Evolutionary conservation across 2,888 invertebrate genomes (phyloP), one percentile per base, ranked within the genome.

Genomic region (Ypsolopha scabrella): DNA sequence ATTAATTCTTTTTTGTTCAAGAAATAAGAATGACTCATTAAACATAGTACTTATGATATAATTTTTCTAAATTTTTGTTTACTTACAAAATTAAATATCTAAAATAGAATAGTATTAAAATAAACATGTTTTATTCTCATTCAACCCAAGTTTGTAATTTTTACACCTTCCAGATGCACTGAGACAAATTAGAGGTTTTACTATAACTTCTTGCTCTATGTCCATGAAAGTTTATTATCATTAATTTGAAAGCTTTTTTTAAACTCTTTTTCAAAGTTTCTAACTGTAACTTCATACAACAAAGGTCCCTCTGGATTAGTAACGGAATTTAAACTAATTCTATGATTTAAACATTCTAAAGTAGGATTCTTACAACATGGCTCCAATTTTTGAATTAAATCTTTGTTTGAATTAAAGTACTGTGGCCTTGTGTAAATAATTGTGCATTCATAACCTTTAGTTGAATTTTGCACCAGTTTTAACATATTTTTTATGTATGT

Each of bases 361-460:
- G 63, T 60, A 39, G 68, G 63, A 39, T 59, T 14, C 52, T 71
- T 60, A 55, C 58, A 57, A 53, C 70, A 69, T 52, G 58, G 53
- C 56, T 73, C 72, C 48, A 69, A 52, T 51, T 62, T 63, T 58
- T 70, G 67, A 52, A 65, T 60, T 9, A 55, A 37, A 52, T 75
- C 74, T 63, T 76, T 83, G 57, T 56, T 79, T 43, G 87, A 81
- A 61, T 68, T 70, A 63, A 87, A 88, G 66, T 89, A 80, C 59
- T 68, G 72, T 45, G 88, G 87, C 68, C 79, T 85, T 50, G 88
- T 89, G 60, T 88, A 90, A 38, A 90, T 59, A 50, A 87, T 70
- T 46, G 72, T 68, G 47, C 87, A 67, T 67, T 88, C 88, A 58
- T 83, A 86, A 57, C 83, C 81, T 63, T 77, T 80, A 13, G 80